Conservation (phyloP, 2,888 invertebrate species). For the Lithophane socia region DNA sequence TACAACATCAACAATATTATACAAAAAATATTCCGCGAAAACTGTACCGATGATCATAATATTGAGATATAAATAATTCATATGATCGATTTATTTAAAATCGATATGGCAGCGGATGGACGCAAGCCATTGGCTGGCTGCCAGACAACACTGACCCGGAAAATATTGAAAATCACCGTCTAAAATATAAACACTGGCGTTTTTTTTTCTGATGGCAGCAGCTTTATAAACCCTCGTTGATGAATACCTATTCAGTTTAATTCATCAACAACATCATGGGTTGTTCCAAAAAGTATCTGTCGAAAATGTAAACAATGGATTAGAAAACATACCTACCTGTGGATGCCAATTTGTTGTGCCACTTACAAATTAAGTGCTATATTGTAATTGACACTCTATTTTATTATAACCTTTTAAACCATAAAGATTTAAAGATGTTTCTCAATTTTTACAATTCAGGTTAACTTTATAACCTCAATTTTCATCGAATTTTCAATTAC, state of each 20-base stretch:
- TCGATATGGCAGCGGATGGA: constrained; percentile 47
- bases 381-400: not conserved
- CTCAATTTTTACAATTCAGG: not conserved
- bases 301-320: not conserved
- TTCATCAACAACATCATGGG: not conserved
- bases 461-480: not conserved
- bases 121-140: constrained; percentile 46
- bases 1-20: constrained; percentile 37
- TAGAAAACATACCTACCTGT: not conserved
- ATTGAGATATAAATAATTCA: constrained; percentile 60
- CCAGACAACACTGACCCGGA: constrained; percentile 49
- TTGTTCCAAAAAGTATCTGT: not conserved
- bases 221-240: not conserved
- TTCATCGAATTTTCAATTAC: not conserved
- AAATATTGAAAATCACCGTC: constrained; percentile 37
- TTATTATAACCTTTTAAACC: not conserved
- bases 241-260: not conserved
- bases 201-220: not conserved
- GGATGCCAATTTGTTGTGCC: not conserved
- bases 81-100: constrained; percentile 64
- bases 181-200: constrained; percentile 36
- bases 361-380: not conserved
- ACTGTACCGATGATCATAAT: constrained; percentile 44
- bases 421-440: not conserved
- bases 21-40: constrained; percentile 41